A percentile compares a stretch with the other conserved stretches of the same genome.
phyloP scores from a whole-genome alignment of 2,888 invertebrate species.

The Standfussiana lucernea region DNA sequence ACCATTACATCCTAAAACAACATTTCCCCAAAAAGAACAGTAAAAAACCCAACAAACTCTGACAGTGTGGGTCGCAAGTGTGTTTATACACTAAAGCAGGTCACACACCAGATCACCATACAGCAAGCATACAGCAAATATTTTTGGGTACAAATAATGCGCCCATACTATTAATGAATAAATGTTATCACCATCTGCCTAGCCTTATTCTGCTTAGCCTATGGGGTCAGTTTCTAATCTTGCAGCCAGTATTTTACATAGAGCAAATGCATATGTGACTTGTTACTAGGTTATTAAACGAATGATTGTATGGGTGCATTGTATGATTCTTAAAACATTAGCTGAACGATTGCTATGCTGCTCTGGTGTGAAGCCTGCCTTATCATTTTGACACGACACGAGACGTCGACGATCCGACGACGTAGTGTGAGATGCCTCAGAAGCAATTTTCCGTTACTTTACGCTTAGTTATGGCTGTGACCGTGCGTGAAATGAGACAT shows the following conservation, averaged over 20 bases:
- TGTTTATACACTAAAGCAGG: slow-evolving; percentile 32
- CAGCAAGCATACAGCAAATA: not conserved
- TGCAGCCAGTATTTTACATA: not conserved
- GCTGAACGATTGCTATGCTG: not conserved
- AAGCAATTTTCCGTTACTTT: slow-evolving; percentile 72
- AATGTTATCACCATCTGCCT: not conserved
- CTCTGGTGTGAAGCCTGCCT: slow-evolving; percentile 9
- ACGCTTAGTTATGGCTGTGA: slow-evolving; percentile 69
- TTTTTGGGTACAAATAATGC: not conserved
- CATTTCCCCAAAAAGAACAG: not conserved
- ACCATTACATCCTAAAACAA: slow-evolving; percentile 6
- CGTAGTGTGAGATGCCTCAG: slow-evolving; percentile 63
- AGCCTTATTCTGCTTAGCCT: not conserved
- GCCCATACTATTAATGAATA: not conserved
- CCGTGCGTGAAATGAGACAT: slow-evolving; percentile 71
- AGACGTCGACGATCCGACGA: slow-evolving; percentile 44
- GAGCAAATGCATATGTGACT: not conserved
- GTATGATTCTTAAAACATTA: not conserved
- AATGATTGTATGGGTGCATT: not conserved
- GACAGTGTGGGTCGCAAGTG: slow-evolving; percentile 34
- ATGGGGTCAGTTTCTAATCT: not conserved
- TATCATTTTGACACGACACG: slow-evolving; percentile 49
- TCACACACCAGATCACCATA: not conserved
- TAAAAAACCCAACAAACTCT: slow-evolving; percentile 18
- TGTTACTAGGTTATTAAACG: not conserved